Conservation (phyloP, 2,113 vertebrate genomes). For the Mugil cephalus region DNA sequence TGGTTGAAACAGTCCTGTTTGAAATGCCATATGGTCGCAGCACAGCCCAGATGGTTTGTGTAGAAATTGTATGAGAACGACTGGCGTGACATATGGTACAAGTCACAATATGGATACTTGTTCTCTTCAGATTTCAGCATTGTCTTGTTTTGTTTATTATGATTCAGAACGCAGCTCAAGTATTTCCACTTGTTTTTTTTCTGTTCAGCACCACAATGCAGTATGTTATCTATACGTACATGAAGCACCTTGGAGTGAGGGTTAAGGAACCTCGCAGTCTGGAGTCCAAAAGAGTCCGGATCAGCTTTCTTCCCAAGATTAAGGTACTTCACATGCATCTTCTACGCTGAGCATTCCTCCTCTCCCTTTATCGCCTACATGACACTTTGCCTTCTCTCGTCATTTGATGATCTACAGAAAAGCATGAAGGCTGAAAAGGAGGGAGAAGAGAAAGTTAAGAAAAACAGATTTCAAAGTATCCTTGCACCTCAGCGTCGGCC, state of each 20-base stretch:
- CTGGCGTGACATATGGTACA: constrained; percentile 74
- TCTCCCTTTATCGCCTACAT: background rate
- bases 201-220: constrained; percentile 89
- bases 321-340: constrained; percentile 82
- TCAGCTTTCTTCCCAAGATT: constrained; percentile 93
- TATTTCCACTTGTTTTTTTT: constrained; percentile 24
- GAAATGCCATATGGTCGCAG: constrained; percentile 77
- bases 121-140: constrained; percentile 23
- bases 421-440: constrained; percentile 95
- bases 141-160: constrained; percentile 26
- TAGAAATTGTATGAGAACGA: constrained; percentile 46
- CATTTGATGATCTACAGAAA: constrained; percentile 82
- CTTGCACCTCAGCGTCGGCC: constrained; percentile 91
- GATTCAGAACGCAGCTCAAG: constrained; percentile 1
- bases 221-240: constrained; percentile 93
- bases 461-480: constrained; percentile 91
- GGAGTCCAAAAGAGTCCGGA: constrained; percentile 92
- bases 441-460: constrained; percentile 94
- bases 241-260: constrained; percentile 96
- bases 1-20: constrained; percentile 64
- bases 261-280: constrained; percentile 93
- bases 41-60: constrained; percentile 71
- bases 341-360: background rate
- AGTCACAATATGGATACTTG: constrained; percentile 57
- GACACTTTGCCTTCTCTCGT: background rate